These are phyloP conservation scores for Peromyscus melanophrys DNA, from an alignment of 2,797 vertebrate genomes.

Conservation along the genomic window DNA sequence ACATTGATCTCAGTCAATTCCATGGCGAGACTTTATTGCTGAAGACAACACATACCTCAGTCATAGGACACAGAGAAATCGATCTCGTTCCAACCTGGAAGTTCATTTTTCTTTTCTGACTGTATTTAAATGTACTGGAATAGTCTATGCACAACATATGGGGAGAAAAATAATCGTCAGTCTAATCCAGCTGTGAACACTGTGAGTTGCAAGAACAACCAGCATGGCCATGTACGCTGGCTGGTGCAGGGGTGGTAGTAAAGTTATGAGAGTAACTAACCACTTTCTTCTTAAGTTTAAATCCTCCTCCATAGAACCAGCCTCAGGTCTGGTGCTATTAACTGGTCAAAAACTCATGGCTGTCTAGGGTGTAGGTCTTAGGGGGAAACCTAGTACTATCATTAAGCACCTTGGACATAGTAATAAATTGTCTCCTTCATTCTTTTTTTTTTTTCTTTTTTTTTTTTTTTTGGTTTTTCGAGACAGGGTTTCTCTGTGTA, in stretches of 20 bases:
- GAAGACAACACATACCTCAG: neutral
- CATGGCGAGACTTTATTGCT: too few species aligned
- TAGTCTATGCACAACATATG: neutral
- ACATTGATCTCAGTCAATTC: too few species aligned
- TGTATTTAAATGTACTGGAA: neutral
- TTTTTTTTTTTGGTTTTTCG: too few species aligned
- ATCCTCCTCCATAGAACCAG: too few species aligned
- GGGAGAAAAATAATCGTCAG: neutral
- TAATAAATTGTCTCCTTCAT: too few species aligned
- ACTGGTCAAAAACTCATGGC: too few species aligned
- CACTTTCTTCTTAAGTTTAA: neutral
- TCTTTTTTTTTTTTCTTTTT: too few species aligned
- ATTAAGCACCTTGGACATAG: too few species aligned
- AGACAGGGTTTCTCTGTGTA: too few species aligned
- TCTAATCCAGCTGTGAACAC: neutral
- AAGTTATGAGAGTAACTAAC: neutral
- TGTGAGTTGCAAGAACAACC: neutral
- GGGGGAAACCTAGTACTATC: too few species aligned
- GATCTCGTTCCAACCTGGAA: neutral
- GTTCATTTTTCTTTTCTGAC: neutral
- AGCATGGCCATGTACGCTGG: neutral
- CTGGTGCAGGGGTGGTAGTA: neutral
- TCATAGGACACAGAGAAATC: neutral
- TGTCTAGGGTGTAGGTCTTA: too few species aligned
- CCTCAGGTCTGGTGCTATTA: neutral